phyloP scores from a whole-genome alignment of 2,888 invertebrate genomes.

The Urechis unicinctus region DNA sequence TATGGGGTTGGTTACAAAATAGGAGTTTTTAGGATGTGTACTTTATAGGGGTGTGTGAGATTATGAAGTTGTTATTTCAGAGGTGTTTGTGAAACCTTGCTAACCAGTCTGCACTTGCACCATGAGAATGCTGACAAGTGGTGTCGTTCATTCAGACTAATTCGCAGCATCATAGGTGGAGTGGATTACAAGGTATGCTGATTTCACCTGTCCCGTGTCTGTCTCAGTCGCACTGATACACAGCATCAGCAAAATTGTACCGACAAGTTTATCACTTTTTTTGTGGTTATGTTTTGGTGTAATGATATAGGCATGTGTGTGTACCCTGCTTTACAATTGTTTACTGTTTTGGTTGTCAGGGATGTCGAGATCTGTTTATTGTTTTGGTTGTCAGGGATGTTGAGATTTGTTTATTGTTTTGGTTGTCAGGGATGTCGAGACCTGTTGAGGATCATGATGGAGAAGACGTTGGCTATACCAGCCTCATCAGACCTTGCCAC shows the following conservation, averaged over 20 bases:
- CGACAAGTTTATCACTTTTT: not conserved
- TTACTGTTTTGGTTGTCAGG: no score
- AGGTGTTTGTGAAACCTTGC: conserved; percentile 73
- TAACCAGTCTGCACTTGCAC: conserved; percentile 75
- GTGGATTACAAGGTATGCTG: conserved; percentile 80
- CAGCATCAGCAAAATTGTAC: not conserved
- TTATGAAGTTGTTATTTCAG: conserved; percentile 7
- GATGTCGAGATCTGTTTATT: not conserved
- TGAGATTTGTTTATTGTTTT: no score
- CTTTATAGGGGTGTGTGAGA: no score
- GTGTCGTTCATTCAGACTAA: conserved; percentile 78
- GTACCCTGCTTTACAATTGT: no score
- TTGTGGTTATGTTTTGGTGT: no score
- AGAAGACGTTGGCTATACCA: conserved; percentile 79
- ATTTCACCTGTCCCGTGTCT: not conserved
- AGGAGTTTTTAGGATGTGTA: no score
- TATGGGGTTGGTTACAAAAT: no score
- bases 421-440: conserved; percentile 53
- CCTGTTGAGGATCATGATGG: conserved; percentile 57
- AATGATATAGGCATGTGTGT: no score
- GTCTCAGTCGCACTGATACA: not conserved
- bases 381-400: no score
- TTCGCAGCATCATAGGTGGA: conserved; percentile 77
- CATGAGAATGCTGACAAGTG: conserved; percentile 79
- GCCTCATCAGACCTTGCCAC: conserved; percentile 71